phyloP scores from a whole-genome alignment of 30 jellyfish, hydroid and myxozoan species.

The Hydra vulgaris region DNA sequence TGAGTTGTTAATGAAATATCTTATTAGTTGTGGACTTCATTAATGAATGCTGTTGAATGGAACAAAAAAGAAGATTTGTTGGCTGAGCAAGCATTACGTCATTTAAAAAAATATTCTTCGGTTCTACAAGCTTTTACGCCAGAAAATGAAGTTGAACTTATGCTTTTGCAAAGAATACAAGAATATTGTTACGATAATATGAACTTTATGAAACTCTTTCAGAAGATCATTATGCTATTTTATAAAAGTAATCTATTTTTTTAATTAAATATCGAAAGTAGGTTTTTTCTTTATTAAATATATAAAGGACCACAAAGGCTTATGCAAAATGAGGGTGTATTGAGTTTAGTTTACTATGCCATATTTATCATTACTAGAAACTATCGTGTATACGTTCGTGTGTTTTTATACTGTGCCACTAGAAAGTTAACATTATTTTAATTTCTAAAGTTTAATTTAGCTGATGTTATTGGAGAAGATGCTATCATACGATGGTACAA shows the following conservation, averaged over 20 bases:
- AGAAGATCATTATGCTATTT: slow-evolving; percentile 79
- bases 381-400: too few species aligned
- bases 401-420: too few species aligned
- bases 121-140: slow-evolving; percentile 68
- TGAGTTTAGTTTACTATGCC: too few species aligned
- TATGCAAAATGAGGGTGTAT: too few species aligned
- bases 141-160: slow-evolving; percentile 47
- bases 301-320: too few species aligned
- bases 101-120: slow-evolving; percentile 67
- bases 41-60: slow-evolving; percentile 99
- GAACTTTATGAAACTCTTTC: slow-evolving; percentile 96
- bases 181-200: slow-evolving; percentile 95
- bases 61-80: slow-evolving; percentile 92
- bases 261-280: too few species aligned
- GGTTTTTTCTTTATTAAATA: neutral
- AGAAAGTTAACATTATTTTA: neutral
- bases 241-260: slow-evolving; percentile 48
- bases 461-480: slow-evolving; percentile 95
- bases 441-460: slow-evolving; percentile 16
- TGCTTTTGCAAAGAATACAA: slow-evolving; percentile 65
- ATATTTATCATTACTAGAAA: too few species aligned
- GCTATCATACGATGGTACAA: slow-evolving; percentile 89
- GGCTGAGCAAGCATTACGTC: slow-evolving; percentile 98
- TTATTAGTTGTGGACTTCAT: slow-evolving; percentile 77
- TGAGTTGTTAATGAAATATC: too few species aligned